Conservation (phyloP, 2,888 invertebrate genomes). For the Drosophila maculinotata region DNA sequence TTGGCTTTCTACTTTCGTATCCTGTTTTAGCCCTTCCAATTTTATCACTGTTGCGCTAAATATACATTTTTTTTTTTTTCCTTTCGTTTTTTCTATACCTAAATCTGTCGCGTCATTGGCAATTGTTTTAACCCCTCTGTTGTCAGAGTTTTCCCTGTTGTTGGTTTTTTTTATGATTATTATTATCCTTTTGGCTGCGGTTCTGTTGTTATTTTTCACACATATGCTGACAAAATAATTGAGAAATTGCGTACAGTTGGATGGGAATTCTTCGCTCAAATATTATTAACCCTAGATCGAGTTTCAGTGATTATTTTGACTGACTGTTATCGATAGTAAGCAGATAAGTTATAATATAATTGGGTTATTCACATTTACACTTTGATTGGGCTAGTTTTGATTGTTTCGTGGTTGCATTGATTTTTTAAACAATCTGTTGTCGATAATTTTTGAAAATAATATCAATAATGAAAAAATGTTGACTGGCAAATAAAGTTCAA, state of each 20-base stretch:
- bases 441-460: too few species aligned
- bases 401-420: too few species aligned
- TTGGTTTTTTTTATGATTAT: constrained; percentile 57
- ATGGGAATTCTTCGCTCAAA: background rate
- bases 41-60: constrained; percentile 37
- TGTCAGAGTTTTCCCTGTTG: constrained; percentile 1
- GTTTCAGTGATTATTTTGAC: background rate
- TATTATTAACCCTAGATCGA: background rate
- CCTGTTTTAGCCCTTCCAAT: constrained; percentile 40
- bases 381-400: too few species aligned
- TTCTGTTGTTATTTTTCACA: constrained; percentile 69
- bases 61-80: constrained; percentile 39
- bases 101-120: constrained; percentile 70
- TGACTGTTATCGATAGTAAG: constrained; percentile 19
- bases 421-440: too few species aligned
- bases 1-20: constrained; percentile 38
- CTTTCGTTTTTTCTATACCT: constrained; percentile 32
- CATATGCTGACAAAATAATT: constrained; percentile 78
- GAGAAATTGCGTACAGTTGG: constrained; percentile 40
- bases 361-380: too few species aligned
- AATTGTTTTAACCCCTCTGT: constrained; percentile 66
- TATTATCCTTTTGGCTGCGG: constrained; percentile 64
- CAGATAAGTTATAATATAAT: background rate
- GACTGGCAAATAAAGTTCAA: too few species aligned
- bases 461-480: too few species aligned